A percentile compares a stretch with the other conserved stretches of the same genome.
Conservation (phyloP, 2,888 invertebrate genomes). For the Patella pellucida region DNA sequence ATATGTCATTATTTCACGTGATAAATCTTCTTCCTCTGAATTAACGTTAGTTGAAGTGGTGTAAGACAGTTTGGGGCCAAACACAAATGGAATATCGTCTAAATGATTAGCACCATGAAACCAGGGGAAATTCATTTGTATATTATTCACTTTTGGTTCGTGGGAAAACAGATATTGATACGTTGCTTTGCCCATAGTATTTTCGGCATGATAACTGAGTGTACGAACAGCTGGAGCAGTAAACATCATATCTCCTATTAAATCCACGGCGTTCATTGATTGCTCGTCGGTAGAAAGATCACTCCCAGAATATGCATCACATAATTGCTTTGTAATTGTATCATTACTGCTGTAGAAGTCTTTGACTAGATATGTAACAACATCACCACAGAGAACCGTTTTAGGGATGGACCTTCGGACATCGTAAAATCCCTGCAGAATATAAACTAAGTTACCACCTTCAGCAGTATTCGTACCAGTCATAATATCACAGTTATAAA, state of each 20-base stretch:
- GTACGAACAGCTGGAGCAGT: conserved; percentile 28
- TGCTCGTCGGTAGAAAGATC: conserved; percentile 16
- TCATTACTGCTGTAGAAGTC: conserved; percentile 25
- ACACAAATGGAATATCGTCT: conserved; percentile 28
- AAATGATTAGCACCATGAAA: conserved; percentile 29
- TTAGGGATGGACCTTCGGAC: conserved; percentile 21
- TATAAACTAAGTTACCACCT: conserved; percentile 22
- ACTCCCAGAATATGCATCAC: conserved; percentile 8
- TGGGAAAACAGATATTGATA: conserved; percentile 32
- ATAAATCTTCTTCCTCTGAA: conserved; percentile 85
- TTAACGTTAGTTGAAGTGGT: conserved; percentile 77
- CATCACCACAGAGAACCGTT: conserved; percentile 25
- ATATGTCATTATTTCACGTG: conserved; percentile 89
- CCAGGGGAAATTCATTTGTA: conserved; percentile 15
- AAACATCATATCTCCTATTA: conserved; percentile 37
- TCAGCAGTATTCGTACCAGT: conserved; percentile 28
- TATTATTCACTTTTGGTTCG: not conserved
- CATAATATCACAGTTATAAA: conserved; percentile 28
- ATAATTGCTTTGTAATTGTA: not conserved
- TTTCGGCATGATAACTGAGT: conserved; percentile 14
- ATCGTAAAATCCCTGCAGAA: conserved; percentile 21
- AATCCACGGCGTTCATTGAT: conserved; percentile 23
- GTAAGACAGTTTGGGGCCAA: conserved; percentile 69
- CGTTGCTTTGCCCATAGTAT: not conserved
- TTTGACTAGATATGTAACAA: conserved; percentile 21